These are phyloP conservation scores for Acestrorhynchus altus DNA, from an alignment of 2,797 vertebrate species.

Conservation along the genomic window DNA sequence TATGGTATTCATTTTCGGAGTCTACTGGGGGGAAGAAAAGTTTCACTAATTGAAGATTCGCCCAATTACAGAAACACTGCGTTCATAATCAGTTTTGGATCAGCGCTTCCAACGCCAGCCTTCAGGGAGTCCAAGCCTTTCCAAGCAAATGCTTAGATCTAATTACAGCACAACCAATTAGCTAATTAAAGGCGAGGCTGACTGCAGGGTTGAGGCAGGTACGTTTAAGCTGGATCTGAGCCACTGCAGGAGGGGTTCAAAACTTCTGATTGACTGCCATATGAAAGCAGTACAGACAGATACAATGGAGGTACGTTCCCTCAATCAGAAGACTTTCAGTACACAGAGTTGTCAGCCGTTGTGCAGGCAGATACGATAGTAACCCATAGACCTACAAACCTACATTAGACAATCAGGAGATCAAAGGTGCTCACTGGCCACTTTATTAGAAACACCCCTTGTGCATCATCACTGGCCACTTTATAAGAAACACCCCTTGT, in stretches of 20 bases:
- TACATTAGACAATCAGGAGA: too few relatives aligned
- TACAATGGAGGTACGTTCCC: not conserved
- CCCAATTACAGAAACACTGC: not conserved
- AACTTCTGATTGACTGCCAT: not conserved
- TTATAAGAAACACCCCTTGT: too few relatives aligned
- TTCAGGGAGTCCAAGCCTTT: constrained; percentile 12
- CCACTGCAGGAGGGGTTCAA: not conserved
- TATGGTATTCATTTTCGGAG: too few relatives aligned
- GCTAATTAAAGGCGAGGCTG: constrained; percentile 7
- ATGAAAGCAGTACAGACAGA: not conserved
- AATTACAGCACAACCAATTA: constrained; percentile 16
- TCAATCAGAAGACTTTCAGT: not conserved
- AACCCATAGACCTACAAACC: too few relatives aligned
- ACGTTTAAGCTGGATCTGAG: constrained; percentile 1
- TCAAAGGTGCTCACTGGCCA: too few relatives aligned
- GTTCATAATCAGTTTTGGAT: constrained; percentile 2
- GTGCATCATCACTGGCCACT: too few relatives aligned
- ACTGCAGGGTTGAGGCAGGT: not conserved
- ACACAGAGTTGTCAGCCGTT: not conserved
- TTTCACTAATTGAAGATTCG: not conserved
- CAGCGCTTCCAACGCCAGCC: not conserved
- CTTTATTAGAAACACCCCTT: too few relatives aligned
- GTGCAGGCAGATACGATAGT: too few relatives aligned
- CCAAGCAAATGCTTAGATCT: constrained; percentile 3
- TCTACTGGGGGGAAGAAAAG: not conserved